These are phyloP conservation scores for Dendrophyllia cribrosa DNA, from an alignment of 64 coral and sea anemone species.

Conservation along the genomic window DNA sequence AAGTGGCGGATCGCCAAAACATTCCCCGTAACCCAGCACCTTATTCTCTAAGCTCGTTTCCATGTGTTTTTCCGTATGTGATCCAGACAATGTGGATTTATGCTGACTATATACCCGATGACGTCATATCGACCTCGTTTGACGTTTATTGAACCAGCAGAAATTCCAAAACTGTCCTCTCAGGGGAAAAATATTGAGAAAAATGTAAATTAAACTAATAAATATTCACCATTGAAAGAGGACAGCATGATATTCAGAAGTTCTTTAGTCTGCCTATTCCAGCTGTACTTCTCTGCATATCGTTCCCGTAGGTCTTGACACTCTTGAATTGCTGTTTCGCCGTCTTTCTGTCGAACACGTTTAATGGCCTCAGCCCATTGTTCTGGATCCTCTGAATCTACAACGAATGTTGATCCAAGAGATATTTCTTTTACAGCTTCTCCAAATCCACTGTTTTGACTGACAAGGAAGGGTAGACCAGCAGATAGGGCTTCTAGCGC, in stretches of 20 bases:
- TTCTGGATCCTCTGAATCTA: background rate
- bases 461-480: conserved; percentile 2
- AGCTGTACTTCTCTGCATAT: background rate
- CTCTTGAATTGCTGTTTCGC: background rate
- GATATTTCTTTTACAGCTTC: background rate
- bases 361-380: background rate
- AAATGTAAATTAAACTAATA: too few species aligned
- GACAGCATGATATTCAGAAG: background rate
- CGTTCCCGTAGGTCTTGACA: background rate
- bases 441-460: conserved; percentile 18
- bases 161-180: too few species aligned
- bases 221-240: background rate
- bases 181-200: too few species aligned
- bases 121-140: too few species aligned
- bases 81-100: too few species aligned
- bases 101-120: too few species aligned
- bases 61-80: too few species aligned
- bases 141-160: too few species aligned
- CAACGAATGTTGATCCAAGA: background rate
- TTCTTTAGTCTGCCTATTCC: background rate
- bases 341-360: background rate
- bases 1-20: too few species aligned
- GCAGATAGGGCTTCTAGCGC: background rate
- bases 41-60: too few species aligned
- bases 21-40: too few species aligned